Base-by-base conservation (phyloP, 2,888 invertebrate genomes). In the Branchipolynoe longqiensis region DNA sequence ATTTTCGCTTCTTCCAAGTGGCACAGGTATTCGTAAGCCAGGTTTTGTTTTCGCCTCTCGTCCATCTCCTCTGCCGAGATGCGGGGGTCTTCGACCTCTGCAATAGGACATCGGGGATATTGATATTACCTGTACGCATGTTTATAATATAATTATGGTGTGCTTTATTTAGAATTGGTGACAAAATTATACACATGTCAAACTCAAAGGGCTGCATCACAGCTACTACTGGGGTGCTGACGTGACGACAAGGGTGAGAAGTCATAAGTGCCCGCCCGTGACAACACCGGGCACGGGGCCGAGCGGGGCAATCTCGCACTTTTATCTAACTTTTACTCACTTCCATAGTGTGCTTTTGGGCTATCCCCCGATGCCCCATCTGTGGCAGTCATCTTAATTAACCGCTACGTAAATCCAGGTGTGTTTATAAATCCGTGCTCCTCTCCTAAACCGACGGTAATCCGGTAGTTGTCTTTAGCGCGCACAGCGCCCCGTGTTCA, bases 1-100 rank as follows among this genome's bases (percentile, higher is more conserved):
- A 95, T 95, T 94, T 96, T 96, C 0, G 96, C 96, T 94, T 97
- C 97, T 93, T 96, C 96, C 87, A 97, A 94, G 90, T 96, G 96
- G 93, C 97, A 97, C 40, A 97, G 94, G 92, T 97, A 97, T 92
- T 96, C 96, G 90, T 97, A 97, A 0, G 96, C 96, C 82, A 96
- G 94, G 74, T 96, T 96, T 92, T 96, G 95, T 91, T 96, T 96
- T 89, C 97, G 94, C 89, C 96, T 95, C 86, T 95, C 94, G 91
- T 97, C 96, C 95, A 96, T 96, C 94, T 96, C 96, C 90, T 96
- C 96, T 0, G 95, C 96, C 18, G 96, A 91, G 82, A 93, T 90
- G 62, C 93, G 90, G 22, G 82, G 59, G 56, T 91, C 91, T 87
- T 90, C 89, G 18, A 87, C 36, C 73, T 86, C 88, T 88, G 74